Conservation (phyloP, 2,113 vertebrate genomes). For the Mionectes macconnelli region DNA sequence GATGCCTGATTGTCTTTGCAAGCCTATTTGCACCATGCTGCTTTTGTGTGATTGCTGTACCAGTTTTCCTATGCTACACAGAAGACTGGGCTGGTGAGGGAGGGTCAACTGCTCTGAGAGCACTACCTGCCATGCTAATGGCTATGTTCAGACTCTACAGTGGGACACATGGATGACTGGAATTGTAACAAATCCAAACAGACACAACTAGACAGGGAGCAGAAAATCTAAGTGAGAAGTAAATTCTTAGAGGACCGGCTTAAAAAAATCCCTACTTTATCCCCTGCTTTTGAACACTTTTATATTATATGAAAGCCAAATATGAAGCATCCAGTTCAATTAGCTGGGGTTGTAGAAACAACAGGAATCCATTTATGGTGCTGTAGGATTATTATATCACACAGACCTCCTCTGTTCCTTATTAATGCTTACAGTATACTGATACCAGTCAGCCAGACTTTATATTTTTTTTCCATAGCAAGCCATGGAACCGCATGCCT, state of each 20-base stretch:
- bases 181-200: background rate
- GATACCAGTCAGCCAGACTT: background rate
- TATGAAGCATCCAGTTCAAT: background rate
- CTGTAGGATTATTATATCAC: background rate
- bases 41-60: background rate
- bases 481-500: background rate
- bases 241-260: background rate
- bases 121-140: fast-evolving
- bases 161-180: background rate
- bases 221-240: background rate
- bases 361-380: background rate
- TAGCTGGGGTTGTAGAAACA: background rate
- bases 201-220: background rate
- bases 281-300: background rate
- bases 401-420: background rate
- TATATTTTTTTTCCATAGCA: background rate
- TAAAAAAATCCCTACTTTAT: background rate
- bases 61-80: background rate
- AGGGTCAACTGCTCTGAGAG: background rate
- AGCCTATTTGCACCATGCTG: background rate
- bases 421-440: background rate
- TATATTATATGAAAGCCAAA: background rate
- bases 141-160: background rate
- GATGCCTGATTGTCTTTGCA: background rate
- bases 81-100: background rate